Evolutionary conservation across 2,888 invertebrate species (phyloP).

Genomic region (Stenodera caucasica): DNA sequence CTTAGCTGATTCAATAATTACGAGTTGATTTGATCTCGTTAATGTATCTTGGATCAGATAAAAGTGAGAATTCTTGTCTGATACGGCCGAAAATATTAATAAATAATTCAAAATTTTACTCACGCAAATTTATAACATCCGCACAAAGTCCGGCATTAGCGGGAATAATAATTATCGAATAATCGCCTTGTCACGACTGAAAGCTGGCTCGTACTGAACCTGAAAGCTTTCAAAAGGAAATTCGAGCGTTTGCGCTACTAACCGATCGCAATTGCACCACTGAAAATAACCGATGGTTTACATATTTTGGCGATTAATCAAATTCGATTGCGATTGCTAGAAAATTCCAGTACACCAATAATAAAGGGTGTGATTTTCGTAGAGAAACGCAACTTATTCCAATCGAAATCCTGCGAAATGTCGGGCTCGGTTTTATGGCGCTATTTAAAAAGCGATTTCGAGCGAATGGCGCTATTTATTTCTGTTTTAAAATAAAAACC

Average conservation of each 20-base stretch:
- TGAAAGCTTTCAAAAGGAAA: slow-evolving; percentile 10
- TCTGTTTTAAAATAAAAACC: neutral
- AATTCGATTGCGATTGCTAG: too few relatives aligned
- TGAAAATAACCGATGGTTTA: neutral
- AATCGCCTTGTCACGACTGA: neutral
- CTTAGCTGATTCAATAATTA: neutral
- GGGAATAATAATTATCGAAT: neutral
- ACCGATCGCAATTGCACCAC: neutral
- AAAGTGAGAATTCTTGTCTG: slow-evolving; percentile 18
- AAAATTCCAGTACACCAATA: too few relatives aligned
- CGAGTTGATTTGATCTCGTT: slow-evolving; percentile 11
- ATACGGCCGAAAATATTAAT: too few relatives aligned
- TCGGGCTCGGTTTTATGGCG: neutral
- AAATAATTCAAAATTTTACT: neutral
- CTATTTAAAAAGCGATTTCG: neutral
- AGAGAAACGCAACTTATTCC: too few relatives aligned
- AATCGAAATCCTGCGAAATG: too few relatives aligned
- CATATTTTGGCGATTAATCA: too few relatives aligned
- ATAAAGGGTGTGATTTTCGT: too few relatives aligned
- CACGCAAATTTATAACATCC: neutral
- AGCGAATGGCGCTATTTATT: neutral
- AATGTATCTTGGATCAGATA: slow-evolving; percentile 6
- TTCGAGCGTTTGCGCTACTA: slow-evolving; percentile 23
- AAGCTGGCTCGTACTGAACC: slow-evolving; percentile 17
- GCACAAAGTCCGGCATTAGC: neutral